Conservation (phyloP, 1,140 invertebrate species). For the Grapholita molesta region DNA sequence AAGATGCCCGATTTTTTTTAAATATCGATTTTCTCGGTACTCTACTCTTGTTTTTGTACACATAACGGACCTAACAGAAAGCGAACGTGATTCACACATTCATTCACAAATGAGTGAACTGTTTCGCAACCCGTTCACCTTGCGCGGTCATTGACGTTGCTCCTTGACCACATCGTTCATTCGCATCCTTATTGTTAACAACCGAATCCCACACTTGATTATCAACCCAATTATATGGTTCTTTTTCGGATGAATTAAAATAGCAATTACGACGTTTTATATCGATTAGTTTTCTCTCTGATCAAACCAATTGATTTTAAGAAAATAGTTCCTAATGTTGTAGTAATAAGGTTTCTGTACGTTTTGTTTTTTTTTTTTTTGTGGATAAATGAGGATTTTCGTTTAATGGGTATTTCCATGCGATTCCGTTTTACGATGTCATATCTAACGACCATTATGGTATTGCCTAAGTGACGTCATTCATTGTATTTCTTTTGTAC, state of each 20-base stretch:
- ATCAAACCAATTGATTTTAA: not conserved
- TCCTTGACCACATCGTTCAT: not conserved
- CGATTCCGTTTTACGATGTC: not conserved
- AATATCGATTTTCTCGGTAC: too few species aligned
- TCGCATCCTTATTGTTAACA: not conserved
- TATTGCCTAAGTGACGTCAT: not conserved
- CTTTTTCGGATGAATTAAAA: too few species aligned
- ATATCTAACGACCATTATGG: not conserved
- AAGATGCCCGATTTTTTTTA: too few species aligned
- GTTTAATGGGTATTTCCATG: not conserved
- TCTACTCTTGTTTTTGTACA: too few species aligned
- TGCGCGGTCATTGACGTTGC: conserved; percentile 6
- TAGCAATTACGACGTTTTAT: too few species aligned
- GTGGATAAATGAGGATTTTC: not conserved
- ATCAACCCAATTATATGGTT: not conserved
- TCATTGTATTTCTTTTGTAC: not conserved
- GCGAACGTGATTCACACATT: conserved; percentile 3
- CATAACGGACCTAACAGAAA: not conserved
- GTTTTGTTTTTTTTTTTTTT: not conserved
- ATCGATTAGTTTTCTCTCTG: too few species aligned
- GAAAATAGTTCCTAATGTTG: not conserved
- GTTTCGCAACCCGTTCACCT: conserved; percentile 15
- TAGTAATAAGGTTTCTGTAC: not conserved
- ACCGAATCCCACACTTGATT: not conserved
- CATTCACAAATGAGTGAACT: conserved; percentile 7